Evolutionary conservation across 2,888 invertebrate species (phyloP).

Genomic region (Idaea dimidiata): DNA sequence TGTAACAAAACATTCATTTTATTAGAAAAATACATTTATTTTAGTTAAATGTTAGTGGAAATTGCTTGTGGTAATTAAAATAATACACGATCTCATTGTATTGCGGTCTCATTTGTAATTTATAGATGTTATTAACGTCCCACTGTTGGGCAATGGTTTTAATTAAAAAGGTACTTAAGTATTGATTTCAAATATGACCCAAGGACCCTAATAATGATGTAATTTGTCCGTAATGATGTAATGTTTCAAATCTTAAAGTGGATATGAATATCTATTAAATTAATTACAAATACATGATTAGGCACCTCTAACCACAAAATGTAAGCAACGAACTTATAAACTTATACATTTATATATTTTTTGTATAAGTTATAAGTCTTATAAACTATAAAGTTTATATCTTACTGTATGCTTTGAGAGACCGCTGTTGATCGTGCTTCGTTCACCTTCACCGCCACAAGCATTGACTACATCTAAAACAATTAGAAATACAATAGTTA

Average conservation of each 20-base stretch:
- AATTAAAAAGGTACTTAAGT: neutral
- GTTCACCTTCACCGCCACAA: conserved; percentile 92
- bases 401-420: conserved; percentile 80
- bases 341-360: neutral
- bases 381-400: conserved; percentile 15
- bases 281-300: no score
- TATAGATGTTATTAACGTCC: neutral
- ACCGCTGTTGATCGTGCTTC: conserved; percentile 81
- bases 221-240: no score
- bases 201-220: no score
- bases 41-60: neutral
- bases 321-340: neutral
- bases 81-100: neutral
- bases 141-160: neutral
- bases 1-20: conserved; percentile 53
- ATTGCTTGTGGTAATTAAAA: conserved; percentile 1
- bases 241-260: no score
- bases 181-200: no score
- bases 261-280: no score
- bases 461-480: conserved; percentile 94
- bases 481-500: conserved; percentile 68
- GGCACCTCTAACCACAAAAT: neutral
- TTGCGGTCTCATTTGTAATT: neutral
- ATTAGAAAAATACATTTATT: neutral
- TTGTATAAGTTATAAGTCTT: conserved; percentile 5